A percentile compares a stretch with the other conserved stretches of the same genome.
These are phyloP conservation scores for Scomber colias DNA, from an alignment of 2,113 vertebrate species.

Conservation along the genomic window DNA sequence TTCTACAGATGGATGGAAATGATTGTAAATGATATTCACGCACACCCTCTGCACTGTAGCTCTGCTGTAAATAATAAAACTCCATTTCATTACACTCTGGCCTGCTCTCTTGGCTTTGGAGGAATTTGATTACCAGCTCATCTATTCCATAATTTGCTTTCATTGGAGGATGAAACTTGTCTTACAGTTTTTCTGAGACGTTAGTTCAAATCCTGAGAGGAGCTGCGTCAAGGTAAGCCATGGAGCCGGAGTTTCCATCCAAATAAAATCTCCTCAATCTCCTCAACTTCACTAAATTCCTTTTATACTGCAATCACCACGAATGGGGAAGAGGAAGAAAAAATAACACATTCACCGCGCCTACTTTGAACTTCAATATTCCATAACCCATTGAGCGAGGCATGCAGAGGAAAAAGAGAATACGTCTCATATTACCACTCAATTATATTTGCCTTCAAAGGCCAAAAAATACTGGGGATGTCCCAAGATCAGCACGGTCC, in stretches of 20 bases:
- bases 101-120: conserved; percentile 36
- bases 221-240: conserved; percentile 58
- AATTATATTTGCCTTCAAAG: conserved; percentile 79
- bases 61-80: conserved; percentile 80
- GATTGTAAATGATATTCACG: conserved; percentile 69
- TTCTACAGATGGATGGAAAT: conserved; percentile 63
- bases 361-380: conserved; percentile 76
- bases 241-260: conserved; percentile 51
- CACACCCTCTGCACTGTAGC: conserved; percentile 69
- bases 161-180: conserved; percentile 55
- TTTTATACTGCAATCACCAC: conserved; percentile 65
- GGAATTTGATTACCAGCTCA: conserved; percentile 63
- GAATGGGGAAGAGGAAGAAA: conserved; percentile 43
- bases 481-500: conserved; percentile 83
- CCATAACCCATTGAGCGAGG: conserved; percentile 71
- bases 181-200: conserved; percentile 26
- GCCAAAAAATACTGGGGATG: conserved; percentile 79
- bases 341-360: conserved; percentile 62
- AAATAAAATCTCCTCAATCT: conserved; percentile 56
- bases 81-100: conserved; percentile 71
- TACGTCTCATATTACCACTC: conserved; percentile 77
- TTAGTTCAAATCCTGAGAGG: conserved; percentile 35
- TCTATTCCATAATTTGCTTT: conserved; percentile 72
- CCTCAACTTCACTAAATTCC: conserved; percentile 50
- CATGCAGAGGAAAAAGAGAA: conserved; percentile 65